Base-by-base conservation (phyloP, 2,113 vertebrate genomes). In the Strigops habroptila region DNA sequence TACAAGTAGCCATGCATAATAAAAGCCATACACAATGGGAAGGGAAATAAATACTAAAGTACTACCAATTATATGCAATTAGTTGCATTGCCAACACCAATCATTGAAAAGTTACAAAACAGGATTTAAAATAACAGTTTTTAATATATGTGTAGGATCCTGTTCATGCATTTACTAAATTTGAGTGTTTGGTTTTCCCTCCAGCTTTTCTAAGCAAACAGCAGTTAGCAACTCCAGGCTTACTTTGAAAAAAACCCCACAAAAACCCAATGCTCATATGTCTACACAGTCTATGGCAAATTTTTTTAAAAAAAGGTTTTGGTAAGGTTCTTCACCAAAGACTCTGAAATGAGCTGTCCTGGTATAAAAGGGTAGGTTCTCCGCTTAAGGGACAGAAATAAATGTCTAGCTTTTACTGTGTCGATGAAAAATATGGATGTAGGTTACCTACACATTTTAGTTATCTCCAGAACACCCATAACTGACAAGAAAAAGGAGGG, bases 41-140 rank as follows among this genome's bases (percentile, higher is more conserved):
- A 95, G 49, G 57, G 48, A 95, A 95, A 95, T 89, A 96, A 94
- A 88, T 90, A 83, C 57, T 74, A 59, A 88, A 81, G 73, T 83
- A 84, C 80, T 82, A 65, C 39, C 95, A 94, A 91, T 90, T 96
- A 91, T 37, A 78, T 60, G 64, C 57, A 86, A 91, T 90, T 96
- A 96, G 51, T 46, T 88, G 44, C 88, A 88, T 44, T 94, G 86
- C 57, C 86, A 86, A 78, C 28, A 84, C 33, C n/a, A 88, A 90
- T 51, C 44, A 90, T 0, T 67, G 79, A 73, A 60, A 94, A 95
- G 86, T 91, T 89, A 91, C 52, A 91, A 95, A 93, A 84, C 52
- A 86, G 60, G 39, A 27, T 93, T 93, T 88, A 97, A 93, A 78
- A 84, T 65, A 81, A 93, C 44, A 63, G 44, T 55, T 84, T 95